Conservation (phyloP, 1,140 invertebrate genomes). For the Achatina immaculata region DNA sequence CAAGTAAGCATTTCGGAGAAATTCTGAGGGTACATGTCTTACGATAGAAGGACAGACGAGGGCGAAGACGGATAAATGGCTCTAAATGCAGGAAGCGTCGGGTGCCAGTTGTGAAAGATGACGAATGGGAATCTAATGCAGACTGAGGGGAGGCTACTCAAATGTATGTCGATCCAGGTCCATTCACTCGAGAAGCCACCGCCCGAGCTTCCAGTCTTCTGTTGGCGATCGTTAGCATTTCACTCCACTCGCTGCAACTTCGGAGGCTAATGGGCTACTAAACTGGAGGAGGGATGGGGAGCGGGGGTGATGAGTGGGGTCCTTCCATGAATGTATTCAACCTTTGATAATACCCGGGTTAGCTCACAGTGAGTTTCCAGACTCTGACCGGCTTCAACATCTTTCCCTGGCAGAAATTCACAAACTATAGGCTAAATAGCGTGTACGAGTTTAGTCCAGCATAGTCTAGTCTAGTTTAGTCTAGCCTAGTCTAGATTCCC, state of each 20-base stretch:
- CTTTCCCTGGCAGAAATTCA: too few species aligned
- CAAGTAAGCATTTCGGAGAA: background rate
- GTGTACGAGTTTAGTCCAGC: too few species aligned
- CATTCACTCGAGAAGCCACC: background rate
- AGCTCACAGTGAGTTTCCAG: too few species aligned
- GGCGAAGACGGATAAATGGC: background rate
- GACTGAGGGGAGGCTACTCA: background rate
- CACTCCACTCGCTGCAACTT: background rate
- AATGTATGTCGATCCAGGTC: background rate
- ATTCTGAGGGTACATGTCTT: background rate
- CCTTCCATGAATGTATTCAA: background rate
- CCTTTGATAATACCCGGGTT: background rate
- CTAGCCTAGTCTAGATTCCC: too few species aligned
- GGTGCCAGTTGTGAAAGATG: background rate
- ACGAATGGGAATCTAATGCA: conserved; percentile 10
- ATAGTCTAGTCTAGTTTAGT: too few species aligned
- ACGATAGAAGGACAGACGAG: background rate
- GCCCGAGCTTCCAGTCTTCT: background rate
- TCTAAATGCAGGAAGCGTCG: background rate
- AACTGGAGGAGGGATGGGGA: background rate
- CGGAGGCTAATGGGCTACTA: background rate
- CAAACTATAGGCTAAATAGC: too few species aligned
- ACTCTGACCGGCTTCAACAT: too few species aligned
- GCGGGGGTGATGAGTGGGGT: background rate
- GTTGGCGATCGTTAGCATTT: conserved; percentile 6